Evolutionary conservation across 2,888 invertebrate genomes (phyloP), one percentile per base, ranked within the genome.

Genomic region (Osedax fenrisi): DNA sequence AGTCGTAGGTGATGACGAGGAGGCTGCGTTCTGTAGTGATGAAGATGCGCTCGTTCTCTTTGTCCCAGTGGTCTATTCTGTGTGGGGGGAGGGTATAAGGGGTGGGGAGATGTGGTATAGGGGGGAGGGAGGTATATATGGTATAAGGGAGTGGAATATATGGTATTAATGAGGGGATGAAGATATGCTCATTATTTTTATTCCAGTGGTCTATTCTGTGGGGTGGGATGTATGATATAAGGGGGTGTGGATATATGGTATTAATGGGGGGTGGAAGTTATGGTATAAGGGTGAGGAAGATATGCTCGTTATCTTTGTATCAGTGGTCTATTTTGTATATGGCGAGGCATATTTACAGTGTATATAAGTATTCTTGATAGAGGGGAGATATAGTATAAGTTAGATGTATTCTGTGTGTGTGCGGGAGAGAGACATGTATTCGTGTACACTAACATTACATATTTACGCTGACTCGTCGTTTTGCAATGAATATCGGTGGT

Each of bases 61-160:
- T 89, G 81, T 92, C 91, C 92, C 92, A 92, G 77, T 91, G 87
- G 80, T 90, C 91, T 80, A 92, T 91, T 83, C 92, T 92, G 83
- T 25, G 77, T 78, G n/a, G n/a, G n/a, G n/a, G n/a, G n/a, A n/a
- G n/a, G 66, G 59, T 41, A 23, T 13, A 10, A 56, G 17, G 41
- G 27, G 22, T 56, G 13, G 13, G 13, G 56, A 56, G 17, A 56
- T 56, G 56, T 77, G 91, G 87, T 79, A 90, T 91, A 80, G n/a
- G n/a, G n/a, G n/a, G n/a, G n/a, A n/a, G n/a, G n/a, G n/a, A n/a
- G n/a, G n/a, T n/a, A n/a, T n/a, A n/a, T n/a, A n/a, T n/a, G n/a
- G n/a, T n/a, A n/a, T n/a, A n/a, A n/a, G n/a, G n/a, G n/a, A n/a
- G n/a, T n/a, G n/a, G n/a, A n/a, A n/a, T n/a, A n/a, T n/a, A n/a